Percentiles rank a stretch among this genome's conserved stretches.
phyloP scores from a whole-genome alignment of 2,888 invertebrate species.

The Zaprionus lineosus region DNA sequence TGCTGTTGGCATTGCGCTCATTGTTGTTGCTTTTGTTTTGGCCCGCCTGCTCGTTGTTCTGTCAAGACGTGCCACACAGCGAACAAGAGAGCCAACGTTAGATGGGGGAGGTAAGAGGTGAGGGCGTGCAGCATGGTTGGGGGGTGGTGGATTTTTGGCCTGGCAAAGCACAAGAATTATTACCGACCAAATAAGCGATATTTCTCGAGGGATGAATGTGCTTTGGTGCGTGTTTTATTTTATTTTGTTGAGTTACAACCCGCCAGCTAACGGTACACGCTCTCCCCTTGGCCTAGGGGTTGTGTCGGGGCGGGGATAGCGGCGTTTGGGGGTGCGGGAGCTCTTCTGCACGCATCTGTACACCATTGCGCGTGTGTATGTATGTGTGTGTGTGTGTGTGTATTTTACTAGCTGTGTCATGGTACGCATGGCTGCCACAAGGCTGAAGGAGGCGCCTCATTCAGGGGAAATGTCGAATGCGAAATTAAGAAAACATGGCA shows the following conservation, averaged over 20 bases:
- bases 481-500: constrained; percentile 81
- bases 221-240: constrained; percentile 83
- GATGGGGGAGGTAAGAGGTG: neutral
- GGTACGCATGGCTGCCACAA: constrained; percentile 64
- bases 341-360: constrained; percentile 1
- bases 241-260: constrained; percentile 81
- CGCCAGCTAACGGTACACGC: constrained; percentile 67
- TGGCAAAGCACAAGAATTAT: constrained; percentile 78
- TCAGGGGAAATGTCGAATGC: constrained; percentile 80
- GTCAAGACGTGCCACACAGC: constrained; percentile 38
- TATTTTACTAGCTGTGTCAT: constrained; percentile 38
- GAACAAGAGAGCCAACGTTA: neutral
- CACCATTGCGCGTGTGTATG: constrained; percentile 7
- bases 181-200: constrained; percentile 82
- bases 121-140: neutral
- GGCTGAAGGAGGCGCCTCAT: constrained; percentile 52
- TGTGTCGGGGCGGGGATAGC: constrained; percentile 27
- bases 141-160: constrained; percentile 35
- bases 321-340: constrained; percentile 1
- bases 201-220: constrained; percentile 82
- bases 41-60: constrained; percentile 24
- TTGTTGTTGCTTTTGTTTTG: constrained; percentile 55
- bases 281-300: constrained; percentile 54
- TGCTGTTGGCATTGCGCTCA: constrained; percentile 47
- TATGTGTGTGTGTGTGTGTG: constrained; percentile 28